Evolutionary conservation across 2,113 vertebrate species (phyloP).

Genomic region (Mormyrus iriodes): DNA sequence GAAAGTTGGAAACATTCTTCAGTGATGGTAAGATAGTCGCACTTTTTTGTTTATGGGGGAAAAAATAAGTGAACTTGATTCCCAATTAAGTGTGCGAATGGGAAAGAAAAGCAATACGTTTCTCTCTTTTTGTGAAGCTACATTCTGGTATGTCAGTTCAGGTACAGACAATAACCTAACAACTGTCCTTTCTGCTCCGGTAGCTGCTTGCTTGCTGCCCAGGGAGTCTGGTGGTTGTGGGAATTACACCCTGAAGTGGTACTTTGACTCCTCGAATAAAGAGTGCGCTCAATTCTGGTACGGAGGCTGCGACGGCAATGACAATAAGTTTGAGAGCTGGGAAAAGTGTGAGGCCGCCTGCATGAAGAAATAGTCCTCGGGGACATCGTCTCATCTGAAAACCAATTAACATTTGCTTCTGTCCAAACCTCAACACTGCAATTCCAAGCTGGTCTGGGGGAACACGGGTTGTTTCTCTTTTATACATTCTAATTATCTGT

Average conservation of each 20-base stretch:
- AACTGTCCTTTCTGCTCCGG: not conserved
- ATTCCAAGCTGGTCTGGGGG: not conserved
- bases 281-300: constrained; percentile 72
- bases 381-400: not conserved
- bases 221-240: constrained; percentile 59
- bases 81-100: not conserved
- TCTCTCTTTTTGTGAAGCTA: not conserved
- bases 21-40: constrained; percentile 36
- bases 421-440: not conserved
- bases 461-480: not conserved
- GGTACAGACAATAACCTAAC: not conserved
- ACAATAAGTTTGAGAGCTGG: constrained; percentile 65
- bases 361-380: constrained; percentile 2
- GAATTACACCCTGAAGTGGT: constrained; percentile 67
- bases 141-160: not conserved
- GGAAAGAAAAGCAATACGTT: not conserved
- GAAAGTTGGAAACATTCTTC: not conserved
- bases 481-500: not conserved
- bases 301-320: constrained; percentile 70
- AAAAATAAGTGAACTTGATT: not conserved
- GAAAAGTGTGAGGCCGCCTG: constrained; percentile 61
- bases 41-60: not conserved
- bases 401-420: not conserved
- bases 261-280: constrained; percentile 51
- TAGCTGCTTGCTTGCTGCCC: constrained; percentile 57